Evolutionary conservation across 2,888 invertebrate genomes (phyloP).

Genomic region (Calliopum simillimum): DNA sequence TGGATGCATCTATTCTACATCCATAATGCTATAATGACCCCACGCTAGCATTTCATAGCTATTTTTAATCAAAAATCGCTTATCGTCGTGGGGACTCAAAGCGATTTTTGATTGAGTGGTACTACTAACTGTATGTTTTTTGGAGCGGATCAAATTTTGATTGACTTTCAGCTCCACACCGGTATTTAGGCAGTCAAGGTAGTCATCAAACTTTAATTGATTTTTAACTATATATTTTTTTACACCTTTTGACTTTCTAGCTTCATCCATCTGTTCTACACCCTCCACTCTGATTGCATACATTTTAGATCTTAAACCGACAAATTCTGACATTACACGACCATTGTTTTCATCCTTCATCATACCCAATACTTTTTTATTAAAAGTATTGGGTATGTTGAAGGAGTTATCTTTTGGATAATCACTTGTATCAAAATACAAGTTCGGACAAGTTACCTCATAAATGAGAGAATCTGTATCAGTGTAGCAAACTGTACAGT

Average conservation of each 20-base stretch:
- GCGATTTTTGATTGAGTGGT: neutral
- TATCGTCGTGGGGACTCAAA: constrained; percentile 19
- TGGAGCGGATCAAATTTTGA: neutral
- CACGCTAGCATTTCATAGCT: constrained; percentile 6
- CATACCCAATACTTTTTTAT: constrained; percentile 31
- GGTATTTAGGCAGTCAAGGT: neutral
- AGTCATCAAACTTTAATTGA: neutral
- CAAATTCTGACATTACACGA: constrained; percentile 36
- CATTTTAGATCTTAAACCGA: constrained; percentile 37
- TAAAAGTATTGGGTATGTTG: neutral
- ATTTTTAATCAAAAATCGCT: constrained; percentile 12
- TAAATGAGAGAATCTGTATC: constrained; percentile 4
- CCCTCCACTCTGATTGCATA: constrained; percentile 25
- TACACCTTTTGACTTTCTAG: constrained; percentile 15
- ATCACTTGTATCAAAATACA: neutral
- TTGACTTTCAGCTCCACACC: neutral
- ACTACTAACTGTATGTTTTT: neutral
- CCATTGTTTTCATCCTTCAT: constrained; percentile 43
- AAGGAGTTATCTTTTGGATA: neutral
- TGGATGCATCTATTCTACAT: too few relatives aligned
- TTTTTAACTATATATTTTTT: constrained; percentile 12
- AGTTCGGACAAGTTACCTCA: neutral
- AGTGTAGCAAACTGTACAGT: neutral
- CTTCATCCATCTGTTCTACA: neutral
- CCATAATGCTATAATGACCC: constrained; percentile 5